Evolutionary conservation across 2,888 invertebrate genomes (phyloP).

Genomic region (Rhingia rostrata): DNA sequence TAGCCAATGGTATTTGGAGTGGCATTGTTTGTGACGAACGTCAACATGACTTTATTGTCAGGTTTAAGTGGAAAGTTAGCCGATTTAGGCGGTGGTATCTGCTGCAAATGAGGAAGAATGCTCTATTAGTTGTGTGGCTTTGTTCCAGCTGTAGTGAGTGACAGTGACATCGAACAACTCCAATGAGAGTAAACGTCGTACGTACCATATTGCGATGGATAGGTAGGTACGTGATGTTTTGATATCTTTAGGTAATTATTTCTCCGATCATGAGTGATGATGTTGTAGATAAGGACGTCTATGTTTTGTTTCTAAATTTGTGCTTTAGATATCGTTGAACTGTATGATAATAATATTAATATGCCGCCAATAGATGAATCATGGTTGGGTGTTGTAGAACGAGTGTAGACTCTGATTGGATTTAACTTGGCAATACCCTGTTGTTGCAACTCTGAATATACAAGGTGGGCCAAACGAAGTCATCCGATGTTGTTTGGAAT

Average conservation of each 20-base stretch:
- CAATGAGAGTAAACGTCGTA: slow-evolving; percentile 21
- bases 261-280: neutral
- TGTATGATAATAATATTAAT: too few relatives aligned
- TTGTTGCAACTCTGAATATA: too few relatives aligned
- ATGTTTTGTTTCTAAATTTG: neutral
- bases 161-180: slow-evolving; percentile 44
- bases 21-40: slow-evolving; percentile 9
- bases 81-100: slow-evolving; percentile 50
- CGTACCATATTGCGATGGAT: slow-evolving; percentile 27
- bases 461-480: too few relatives aligned
- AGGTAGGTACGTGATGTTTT: slow-evolving; percentile 23
- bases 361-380: too few relatives aligned
- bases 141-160: slow-evolving; percentile 43
- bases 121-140: slow-evolving; percentile 52
- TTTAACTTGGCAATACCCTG: too few relatives aligned
- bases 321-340: too few relatives aligned
- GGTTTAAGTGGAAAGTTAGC: slow-evolving; percentile 47
- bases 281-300: neutral
- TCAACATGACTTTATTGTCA: slow-evolving; percentile 40
- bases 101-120: slow-evolving; percentile 8
- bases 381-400: too few relatives aligned
- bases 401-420: too few relatives aligned
- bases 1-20: slow-evolving; percentile 4
- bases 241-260: slow-evolving; percentile 13
- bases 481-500: too few relatives aligned